These are phyloP conservation scores for Platichthys stellatus DNA, from an alignment of 2,113 vertebrate species.

Conservation along the genomic window DNA sequence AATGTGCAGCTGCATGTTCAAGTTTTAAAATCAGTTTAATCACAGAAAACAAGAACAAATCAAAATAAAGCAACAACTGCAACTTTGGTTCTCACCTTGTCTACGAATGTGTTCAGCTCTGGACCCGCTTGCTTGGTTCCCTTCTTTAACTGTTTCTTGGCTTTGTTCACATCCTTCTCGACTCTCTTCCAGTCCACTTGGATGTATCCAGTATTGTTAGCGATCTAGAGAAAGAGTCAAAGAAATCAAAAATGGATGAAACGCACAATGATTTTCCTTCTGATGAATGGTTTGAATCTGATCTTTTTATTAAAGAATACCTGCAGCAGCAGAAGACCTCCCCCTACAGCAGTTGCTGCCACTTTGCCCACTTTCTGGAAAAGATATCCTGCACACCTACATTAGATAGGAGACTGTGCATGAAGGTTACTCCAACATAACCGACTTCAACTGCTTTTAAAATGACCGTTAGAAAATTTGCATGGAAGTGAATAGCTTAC, in stretches of 20 bases:
- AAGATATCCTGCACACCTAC: conserved; percentile 96
- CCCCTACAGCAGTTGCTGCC: conserved; percentile 94
- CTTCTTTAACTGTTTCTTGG: conserved; percentile 95
- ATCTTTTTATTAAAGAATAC: conserved; percentile 70
- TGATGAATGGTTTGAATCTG: neutral
- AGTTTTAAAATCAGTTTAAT: too few relatives aligned
- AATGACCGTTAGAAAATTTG: too few relatives aligned
- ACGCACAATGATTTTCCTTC: neutral
- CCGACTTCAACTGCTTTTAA: too few relatives aligned
- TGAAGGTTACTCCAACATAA: too few relatives aligned
- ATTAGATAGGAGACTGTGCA: too few relatives aligned
- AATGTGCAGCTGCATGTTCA: too few relatives aligned
- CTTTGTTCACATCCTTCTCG: conserved; percentile 98
- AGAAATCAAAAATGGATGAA: neutral
- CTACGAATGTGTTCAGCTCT: conserved; percentile 92
- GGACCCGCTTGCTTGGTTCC: conserved; percentile 91
- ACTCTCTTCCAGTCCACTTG: conserved; percentile 98
- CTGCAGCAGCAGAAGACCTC: conserved; percentile 96
- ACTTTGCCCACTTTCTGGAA: conserved; percentile 98
- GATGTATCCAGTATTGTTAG: conserved; percentile 96
- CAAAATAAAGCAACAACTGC: neutral
- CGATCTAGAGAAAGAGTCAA: conserved; percentile 83
- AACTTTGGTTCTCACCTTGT: conserved; percentile 84
- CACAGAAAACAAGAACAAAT: too few relatives aligned
- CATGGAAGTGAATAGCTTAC: too few relatives aligned